These are phyloP conservation scores for Columba janthina DNA, from an alignment of 2,113 vertebrate genomes.

Conservation along the genomic window DNA sequence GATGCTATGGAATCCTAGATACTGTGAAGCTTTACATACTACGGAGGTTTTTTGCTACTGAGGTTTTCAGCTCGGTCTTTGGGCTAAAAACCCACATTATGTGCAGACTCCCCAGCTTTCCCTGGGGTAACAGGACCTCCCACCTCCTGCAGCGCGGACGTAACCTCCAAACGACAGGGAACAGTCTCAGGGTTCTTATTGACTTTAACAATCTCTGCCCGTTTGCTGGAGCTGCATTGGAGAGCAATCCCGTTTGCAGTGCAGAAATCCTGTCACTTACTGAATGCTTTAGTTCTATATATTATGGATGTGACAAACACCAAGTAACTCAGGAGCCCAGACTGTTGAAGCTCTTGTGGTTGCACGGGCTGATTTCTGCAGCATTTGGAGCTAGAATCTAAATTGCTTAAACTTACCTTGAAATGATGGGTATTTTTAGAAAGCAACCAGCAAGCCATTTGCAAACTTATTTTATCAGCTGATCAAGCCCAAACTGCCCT, in stretches of 20 bases:
- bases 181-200: background rate
- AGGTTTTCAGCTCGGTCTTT: background rate
- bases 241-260: background rate
- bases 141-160: background rate
- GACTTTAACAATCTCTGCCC: background rate
- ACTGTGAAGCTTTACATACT: too few relatives aligned
- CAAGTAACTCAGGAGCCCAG: fast-evolving
- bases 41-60: background rate
- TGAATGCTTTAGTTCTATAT: fast-evolving
- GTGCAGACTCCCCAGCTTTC: background rate
- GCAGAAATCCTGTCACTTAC: background rate
- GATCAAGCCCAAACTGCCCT: background rate
- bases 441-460: background rate
- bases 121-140: background rate
- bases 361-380: background rate
- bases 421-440: background rate
- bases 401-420: background rate
- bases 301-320: background rate
- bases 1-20: too few relatives aligned
- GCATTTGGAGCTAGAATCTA: too few relatives aligned
- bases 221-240: fast-evolving
- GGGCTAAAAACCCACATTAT: background rate
- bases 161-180: background rate
- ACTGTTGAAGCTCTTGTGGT: fast-evolving
- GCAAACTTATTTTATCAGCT: background rate